phyloP scores from a whole-genome alignment of 2,113 vertebrate genomes.

The Oreochromis spilurus region DNA sequence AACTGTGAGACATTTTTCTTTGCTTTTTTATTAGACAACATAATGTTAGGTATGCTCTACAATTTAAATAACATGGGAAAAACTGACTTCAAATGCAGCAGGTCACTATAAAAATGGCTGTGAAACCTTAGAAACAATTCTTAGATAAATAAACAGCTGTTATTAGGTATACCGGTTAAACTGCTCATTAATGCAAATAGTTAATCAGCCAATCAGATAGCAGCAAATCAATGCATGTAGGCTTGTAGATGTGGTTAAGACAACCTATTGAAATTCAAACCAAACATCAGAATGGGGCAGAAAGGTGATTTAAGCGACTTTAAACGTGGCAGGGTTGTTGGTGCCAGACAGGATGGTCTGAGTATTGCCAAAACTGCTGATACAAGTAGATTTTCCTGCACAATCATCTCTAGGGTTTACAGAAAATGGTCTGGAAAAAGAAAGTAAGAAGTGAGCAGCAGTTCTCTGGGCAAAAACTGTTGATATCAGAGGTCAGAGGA shows the following conservation, averaged over 20 bases:
- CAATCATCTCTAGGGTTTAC: not conserved
- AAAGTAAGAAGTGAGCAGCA: not conserved
- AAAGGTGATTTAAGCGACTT: not conserved
- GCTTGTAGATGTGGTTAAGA: not conserved
- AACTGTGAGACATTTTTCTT: not conserved
- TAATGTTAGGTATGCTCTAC: not conserved
- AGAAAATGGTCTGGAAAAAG: not conserved
- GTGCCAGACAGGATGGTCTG: not conserved
- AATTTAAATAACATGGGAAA: not conserved
- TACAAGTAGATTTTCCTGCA: not conserved
- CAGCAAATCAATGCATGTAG: rapidly evolving
- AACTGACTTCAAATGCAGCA: not conserved
- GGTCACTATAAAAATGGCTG: not conserved
- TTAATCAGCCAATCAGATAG: not conserved
- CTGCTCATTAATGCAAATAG: not conserved
- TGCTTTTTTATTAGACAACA: not conserved
- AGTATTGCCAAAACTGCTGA: not conserved
- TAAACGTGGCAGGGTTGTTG: rapidly evolving
- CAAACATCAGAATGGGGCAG: not conserved
- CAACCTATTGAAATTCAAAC: not conserved
- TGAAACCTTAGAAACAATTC: not conserved
- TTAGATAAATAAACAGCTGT: not conserved
- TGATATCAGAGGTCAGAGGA: not conserved
- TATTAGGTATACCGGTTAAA: not conserved
- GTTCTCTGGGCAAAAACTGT: not conserved